These are phyloP conservation scores for Hippolais icterina DNA, from an alignment of 2,113 vertebrate species.

Conservation along the genomic window DNA sequence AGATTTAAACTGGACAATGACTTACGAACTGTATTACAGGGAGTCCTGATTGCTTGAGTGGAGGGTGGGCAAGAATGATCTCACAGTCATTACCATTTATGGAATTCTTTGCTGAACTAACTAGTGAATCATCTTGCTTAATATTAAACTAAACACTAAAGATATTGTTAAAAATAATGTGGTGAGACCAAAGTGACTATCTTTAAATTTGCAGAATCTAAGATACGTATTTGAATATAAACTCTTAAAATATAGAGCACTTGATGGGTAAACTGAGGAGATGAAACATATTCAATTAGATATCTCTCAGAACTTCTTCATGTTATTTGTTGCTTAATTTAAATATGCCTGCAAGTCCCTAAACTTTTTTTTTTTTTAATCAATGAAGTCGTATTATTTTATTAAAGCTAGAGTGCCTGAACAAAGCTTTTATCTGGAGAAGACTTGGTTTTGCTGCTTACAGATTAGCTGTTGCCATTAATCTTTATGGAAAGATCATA, in stretches of 20 bases:
- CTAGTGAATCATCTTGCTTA: background rate
- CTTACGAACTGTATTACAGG: background rate
- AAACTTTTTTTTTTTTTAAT: background rate
- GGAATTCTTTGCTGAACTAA: background rate
- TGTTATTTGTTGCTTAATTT: background rate
- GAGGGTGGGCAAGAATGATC: background rate
- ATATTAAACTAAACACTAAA: background rate
- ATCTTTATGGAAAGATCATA: background rate
- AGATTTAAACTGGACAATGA: background rate
- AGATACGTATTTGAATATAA: background rate
- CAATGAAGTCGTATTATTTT: background rate
- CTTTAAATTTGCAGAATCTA: background rate
- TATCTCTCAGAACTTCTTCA: background rate
- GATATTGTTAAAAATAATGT: background rate
- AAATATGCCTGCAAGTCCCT: background rate
- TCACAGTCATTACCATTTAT: background rate
- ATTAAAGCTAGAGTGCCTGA: background rate
- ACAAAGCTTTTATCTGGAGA: background rate
- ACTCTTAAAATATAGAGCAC: background rate
- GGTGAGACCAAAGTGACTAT: background rate
- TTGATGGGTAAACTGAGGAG: background rate
- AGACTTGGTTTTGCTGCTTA: background rate
- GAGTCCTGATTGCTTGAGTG: background rate
- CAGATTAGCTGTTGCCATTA: background rate
- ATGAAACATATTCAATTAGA: background rate